Evolutionary conservation across 2,797 vertebrate genomes (phyloP).

Genomic region (Galago senegalensis): DNA sequence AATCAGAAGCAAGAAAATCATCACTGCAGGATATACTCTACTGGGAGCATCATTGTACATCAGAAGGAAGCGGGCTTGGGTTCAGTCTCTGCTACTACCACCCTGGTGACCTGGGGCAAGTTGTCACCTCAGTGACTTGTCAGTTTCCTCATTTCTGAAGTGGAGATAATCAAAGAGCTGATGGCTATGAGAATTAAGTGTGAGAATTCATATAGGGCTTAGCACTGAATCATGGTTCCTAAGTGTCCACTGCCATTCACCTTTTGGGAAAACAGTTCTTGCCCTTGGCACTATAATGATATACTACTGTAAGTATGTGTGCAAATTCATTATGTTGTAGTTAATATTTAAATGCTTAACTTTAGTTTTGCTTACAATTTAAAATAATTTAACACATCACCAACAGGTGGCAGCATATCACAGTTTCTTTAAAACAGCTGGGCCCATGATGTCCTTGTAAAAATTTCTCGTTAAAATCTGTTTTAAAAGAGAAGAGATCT

Average conservation of each 20-base stretch:
- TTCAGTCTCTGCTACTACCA: neutral
- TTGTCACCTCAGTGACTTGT: neutral
- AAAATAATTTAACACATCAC: constrained; percentile 9
- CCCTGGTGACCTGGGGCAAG: neutral
- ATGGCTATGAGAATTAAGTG: neutral
- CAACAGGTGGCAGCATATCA: constrained; percentile 76
- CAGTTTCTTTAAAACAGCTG: neutral
- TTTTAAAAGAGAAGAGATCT: neutral
- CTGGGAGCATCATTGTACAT: no score
- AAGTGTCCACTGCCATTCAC: neutral
- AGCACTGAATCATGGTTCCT: no score
- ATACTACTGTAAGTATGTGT: neutral
- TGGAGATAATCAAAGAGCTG: neutral
- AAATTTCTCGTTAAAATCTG: neutral
- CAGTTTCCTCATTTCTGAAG: neutral
- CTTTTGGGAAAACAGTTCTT: neutral
- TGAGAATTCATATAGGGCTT: neutral
- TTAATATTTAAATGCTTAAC: constrained; percentile 31
- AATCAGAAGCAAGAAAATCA: neutral
- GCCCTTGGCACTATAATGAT: neutral
- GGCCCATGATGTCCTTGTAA: neutral
- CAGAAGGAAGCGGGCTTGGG: neutral
- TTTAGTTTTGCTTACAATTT: constrained; percentile 45
- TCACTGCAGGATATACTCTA: neutral
- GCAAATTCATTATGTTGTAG: neutral